These are phyloP conservation scores for Paratrypauchen microcephalus DNA, from an alignment of 2,797 vertebrate species.

Conservation along the genomic window DNA sequence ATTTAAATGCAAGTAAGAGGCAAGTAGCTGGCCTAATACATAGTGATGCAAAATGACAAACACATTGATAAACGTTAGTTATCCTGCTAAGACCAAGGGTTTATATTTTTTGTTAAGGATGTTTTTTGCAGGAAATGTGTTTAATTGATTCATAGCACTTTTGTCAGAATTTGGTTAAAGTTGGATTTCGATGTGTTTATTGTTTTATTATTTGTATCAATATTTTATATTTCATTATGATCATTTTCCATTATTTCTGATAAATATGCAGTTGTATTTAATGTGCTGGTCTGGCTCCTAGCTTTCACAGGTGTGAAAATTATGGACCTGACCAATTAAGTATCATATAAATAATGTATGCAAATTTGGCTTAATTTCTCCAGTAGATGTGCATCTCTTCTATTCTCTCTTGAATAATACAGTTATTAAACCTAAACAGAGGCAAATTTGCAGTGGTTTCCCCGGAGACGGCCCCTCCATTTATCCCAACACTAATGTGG, in stretches of 20 bases:
- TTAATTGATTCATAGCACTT: neutral
- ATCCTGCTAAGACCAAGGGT: too few relatives aligned
- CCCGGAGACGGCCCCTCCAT: slow-evolving; percentile 37
- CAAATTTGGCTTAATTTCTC: neutral
- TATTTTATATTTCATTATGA: neutral
- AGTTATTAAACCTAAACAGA: slow-evolving; percentile 20
- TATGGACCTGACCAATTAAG: neutral
- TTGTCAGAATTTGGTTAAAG: neutral
- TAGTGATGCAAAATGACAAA: neutral
- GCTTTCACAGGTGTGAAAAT: neutral
- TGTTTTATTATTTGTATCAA: neutral
- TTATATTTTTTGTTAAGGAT: too few relatives aligned
- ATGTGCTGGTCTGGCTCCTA: neutral
- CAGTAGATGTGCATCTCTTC: neutral
- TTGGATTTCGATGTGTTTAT: neutral
- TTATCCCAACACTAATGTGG: slow-evolving; percentile 56
- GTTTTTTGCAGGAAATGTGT: too few relatives aligned
- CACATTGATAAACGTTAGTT: too few relatives aligned
- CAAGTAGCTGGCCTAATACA: neutral
- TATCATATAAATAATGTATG: neutral
- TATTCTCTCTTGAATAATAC: neutral
- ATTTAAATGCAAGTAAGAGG: neutral
- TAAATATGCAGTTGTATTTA: neutral
- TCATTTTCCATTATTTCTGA: neutral
- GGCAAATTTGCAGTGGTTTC: slow-evolving; percentile 45